Conservation (phyloP, 2,113 vertebrate genomes). For the Sceloporus undulatus region DNA sequence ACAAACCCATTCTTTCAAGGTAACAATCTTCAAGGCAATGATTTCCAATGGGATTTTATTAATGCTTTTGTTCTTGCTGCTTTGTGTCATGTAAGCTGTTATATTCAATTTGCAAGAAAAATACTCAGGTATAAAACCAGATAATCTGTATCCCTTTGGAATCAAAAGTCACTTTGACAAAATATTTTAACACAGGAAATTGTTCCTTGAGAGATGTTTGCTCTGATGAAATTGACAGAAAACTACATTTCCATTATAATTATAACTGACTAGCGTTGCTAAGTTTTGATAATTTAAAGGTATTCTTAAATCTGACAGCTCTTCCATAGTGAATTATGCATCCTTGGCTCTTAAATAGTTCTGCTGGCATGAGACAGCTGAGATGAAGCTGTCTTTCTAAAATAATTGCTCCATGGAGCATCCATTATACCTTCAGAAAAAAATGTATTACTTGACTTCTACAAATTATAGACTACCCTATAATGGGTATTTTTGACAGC, state of each 20-base stretch:
- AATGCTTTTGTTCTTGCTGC: conserved; percentile 69
- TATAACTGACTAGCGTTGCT: conserved; percentile 83
- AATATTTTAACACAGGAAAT: conserved; percentile 86
- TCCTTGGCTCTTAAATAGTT: conserved; percentile 87
- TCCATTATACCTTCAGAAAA: conserved; percentile 89
- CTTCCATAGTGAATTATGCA: conserved; percentile 86
- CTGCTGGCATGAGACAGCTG: conserved; percentile 85
- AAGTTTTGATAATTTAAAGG: conserved; percentile 90
- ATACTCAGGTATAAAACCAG: conserved; percentile 84
- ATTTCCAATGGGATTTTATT: conserved; percentile 79
- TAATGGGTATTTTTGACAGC: conserved; percentile 89
- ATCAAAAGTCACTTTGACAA: conserved; percentile 85
- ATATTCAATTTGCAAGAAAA: conserved; percentile 77
- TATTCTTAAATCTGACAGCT: conserved; percentile 87
- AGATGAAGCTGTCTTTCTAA: conserved; percentile 90
- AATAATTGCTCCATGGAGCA: conserved; percentile 89
- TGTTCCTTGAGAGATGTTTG: conserved; percentile 84
- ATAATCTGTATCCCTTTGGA: conserved; percentile 82
- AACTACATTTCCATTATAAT: conserved; percentile 86
- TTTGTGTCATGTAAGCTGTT: conserved; percentile 65
- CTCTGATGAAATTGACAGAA: conserved; percentile 83
- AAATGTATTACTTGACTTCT: conserved; percentile 89
- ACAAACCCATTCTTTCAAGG: conserved; percentile 65
- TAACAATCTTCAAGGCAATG: conserved; percentile 63
- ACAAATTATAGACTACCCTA: conserved; percentile 89